Base-by-base conservation (phyloP, 2,113 vertebrate species). In the Gila orcuttii region DNA sequence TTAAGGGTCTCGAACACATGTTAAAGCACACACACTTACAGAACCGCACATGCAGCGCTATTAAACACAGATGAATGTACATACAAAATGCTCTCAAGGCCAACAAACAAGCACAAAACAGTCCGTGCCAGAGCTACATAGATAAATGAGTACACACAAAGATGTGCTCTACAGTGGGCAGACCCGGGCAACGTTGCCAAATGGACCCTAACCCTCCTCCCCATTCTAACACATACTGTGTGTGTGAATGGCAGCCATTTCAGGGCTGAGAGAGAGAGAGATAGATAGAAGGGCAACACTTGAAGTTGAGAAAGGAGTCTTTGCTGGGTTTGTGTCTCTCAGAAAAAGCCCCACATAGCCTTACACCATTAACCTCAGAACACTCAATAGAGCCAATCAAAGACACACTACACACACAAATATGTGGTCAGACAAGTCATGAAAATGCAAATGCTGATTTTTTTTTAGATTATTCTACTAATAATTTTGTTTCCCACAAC, bases 191-290 rank as follows among this genome's bases (percentile, higher is more conserved):
- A 13, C 2, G 19, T 82, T 82, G 45, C 62, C 62, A 52, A 69
- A 81, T 68, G 17, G 45, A 33, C 64, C 80, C 28, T 55, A 23
- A 52, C 60, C 79, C 57, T 31, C 79, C 79, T 68, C 60, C 79
- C 42, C 4, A 68, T 82, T 76, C 60, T 11, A 75, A 71, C 33
- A 68, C 71, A 64, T 17, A 84, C 59, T 64, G 62, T n/a, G 80
- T 87, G 83, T 82, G 82, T 79, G 87, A 86, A 87, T 55, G 47
- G 84, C 59, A 86, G 28, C 84, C 60, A 86, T 87, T 86, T 39
- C 59, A 59, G 45, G 57, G 50, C 10, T 11, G 23, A 86, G 71
- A 55, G 45, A 42, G 45, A 55, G 57, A 55, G 28, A 28, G 28
- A 28, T 28, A n/a, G 57, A 64, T n/a, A 75, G 69, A 66, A 25